Evolutionary conservation across 2,113 vertebrate species (phyloP), one percentile per base, ranked within the genome.

Genomic region (Proterorhinus semilunaris): DNA sequence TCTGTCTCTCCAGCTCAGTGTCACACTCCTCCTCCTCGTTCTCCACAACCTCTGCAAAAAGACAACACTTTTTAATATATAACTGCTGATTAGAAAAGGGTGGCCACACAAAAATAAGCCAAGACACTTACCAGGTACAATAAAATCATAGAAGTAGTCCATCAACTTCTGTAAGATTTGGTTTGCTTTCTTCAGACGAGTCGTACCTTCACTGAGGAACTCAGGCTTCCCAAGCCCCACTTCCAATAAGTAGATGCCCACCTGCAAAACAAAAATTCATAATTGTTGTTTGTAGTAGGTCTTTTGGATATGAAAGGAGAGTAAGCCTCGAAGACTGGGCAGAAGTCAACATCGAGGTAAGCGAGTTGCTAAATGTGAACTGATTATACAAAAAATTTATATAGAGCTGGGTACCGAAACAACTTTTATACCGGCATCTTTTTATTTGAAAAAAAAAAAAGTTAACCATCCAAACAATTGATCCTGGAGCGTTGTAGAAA

Each of bases 141-240:
- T 91, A 80, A 96, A 95, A 84, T 95, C 93, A 51, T 98, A 94
- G 77, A 96, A 95, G 51, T 94, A 93, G 76, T 96, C 96, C 96
- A 99, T 97, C 43, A 98, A 80, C 87, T 94, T 98, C 83, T 98
- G 96, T 89, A 97, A 93, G 4, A 98, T 89, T 64, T 95, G 95
- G 87, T 94, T 97, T 63, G 95, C 93, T 84, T 97, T 99, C 89
- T 93, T 98, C 79, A 97, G 91, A 65, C 96, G 95, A 69, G 95
- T 92, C 71, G 91, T 94, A 88, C 95, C 95, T 78, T 97, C 96
- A 67, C 96, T 97, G 68, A 96, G 92, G 83, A 95, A 96, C 63
- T 98, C 96, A 0, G 93, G 91, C 82, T 95, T 96, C 43, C 94
- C 91, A 27, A 99, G 87, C 0, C 95, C 96, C 63, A 87, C 73